Percentiles rank a stretch among this genome's conserved stretches.
These are phyloP conservation scores for Empidonax alnorum DNA, from an alignment of 2,113 vertebrate species.

Conservation along the genomic window DNA sequence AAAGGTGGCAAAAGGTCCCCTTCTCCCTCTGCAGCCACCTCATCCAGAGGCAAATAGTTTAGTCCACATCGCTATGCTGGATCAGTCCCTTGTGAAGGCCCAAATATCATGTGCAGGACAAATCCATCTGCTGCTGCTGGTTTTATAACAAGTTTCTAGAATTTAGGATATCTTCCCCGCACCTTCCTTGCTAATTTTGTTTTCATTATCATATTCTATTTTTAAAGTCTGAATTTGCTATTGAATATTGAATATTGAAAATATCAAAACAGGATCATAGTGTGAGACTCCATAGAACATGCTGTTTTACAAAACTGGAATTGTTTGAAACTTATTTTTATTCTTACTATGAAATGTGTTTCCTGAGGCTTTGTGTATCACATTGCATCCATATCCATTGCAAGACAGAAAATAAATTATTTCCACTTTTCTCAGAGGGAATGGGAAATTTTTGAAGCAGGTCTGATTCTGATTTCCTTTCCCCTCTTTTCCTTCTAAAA, in stretches of 20 bases:
- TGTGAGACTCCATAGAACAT: not conserved
- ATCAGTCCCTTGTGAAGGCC: not conserved
- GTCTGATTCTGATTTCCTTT: not conserved
- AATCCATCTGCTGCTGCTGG: not conserved
- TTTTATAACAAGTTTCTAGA: not conserved
- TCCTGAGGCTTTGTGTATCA: not conserved
- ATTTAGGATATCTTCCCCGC: not conserved
- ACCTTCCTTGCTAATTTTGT: not conserved
- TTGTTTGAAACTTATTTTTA: not conserved
- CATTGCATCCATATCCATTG: too few species aligned
- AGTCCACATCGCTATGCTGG: not conserved
- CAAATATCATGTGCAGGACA: not conserved
- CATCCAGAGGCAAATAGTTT: not conserved
- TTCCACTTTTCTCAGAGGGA: not conserved
- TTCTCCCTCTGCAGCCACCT: not conserved
- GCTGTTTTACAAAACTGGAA: not conserved
- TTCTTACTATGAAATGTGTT: not conserved
- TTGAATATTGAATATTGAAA: not conserved
- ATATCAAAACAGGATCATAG: not conserved
- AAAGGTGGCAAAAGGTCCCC: not conserved
- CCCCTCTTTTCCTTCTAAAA: not conserved
- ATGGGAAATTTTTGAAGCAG: not conserved
- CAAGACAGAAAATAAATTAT: not conserved
- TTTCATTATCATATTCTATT: not conserved
- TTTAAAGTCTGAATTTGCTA: not conserved